These are phyloP conservation scores for Odontophorus gujanensis DNA, from an alignment of 2,113 vertebrate species.

Conservation along the genomic window DNA sequence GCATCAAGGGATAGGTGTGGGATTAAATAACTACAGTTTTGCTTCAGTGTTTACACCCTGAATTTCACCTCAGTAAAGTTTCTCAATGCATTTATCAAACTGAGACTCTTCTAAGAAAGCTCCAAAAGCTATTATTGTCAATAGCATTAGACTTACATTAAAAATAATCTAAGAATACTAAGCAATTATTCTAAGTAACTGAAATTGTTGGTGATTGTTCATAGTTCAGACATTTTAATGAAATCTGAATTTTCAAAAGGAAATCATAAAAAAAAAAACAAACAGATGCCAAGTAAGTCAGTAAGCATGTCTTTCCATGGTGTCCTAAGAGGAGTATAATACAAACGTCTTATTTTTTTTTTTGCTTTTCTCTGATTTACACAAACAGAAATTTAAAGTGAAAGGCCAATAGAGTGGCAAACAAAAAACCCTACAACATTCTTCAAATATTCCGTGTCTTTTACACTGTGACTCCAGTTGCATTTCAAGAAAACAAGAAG, in stretches of 20 bases:
- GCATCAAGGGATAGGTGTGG: no score
- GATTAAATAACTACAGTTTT: background rate
- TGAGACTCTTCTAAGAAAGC: background rate
- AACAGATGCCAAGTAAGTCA: background rate
- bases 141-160: background rate
- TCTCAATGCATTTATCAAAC: background rate
- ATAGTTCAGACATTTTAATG: background rate
- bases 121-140: background rate
- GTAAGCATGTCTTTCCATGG: background rate
- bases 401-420: background rate
- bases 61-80: background rate
- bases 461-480: background rate
- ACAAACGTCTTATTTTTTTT: background rate
- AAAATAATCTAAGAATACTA: background rate
- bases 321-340: background rate
- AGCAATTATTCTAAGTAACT: background rate
- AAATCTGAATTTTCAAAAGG: conserved; percentile 22
- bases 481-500: background rate
- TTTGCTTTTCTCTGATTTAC: background rate
- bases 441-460: background rate
- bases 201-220: background rate
- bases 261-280: background rate
- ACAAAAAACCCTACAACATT: background rate
- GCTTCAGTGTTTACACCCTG: background rate
- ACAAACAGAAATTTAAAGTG: conserved; percentile 4